Evolutionary conservation across 2,888 invertebrate genomes (phyloP), one percentile per base, ranked within the genome.

Genomic region (Mimas tiliae): DNA sequence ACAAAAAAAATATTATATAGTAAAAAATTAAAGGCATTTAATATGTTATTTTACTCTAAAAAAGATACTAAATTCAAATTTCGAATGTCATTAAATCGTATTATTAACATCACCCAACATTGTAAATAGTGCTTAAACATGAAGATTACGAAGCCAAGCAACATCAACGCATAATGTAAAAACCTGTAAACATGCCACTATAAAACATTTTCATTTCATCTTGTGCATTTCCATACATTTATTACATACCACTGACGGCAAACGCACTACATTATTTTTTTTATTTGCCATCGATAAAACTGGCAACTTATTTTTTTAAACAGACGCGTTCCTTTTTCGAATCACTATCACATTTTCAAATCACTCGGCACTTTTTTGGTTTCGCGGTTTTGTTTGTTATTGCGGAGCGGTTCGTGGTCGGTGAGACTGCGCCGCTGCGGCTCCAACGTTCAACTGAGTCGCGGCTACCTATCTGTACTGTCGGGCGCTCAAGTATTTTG

Each of bases 171-270:
- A 80, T 79, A 77, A 86, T 88, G 90, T 90, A 90, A 89, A 90
- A 85, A 89, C 89, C 89, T 89, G 89, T 87, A 89, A 88, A 86
- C 92, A 92, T 92, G 92, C 92, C 83, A 85, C 84, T 85, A 85
- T 74, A 74, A 75, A 77, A 79, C 76, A 83, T 79, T 81, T 78
- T 82, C 75, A 82, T 78, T 76, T 79, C 77, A 82, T 80, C 76
- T 76, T 74, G 84, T 85, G 87, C 86, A 86, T 83, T 73, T 70
- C 72, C 74, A 74, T 80, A 81, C 72, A 83, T 82, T 79, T 74
- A 79, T 80, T 77, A 79, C 92, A 92, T 92, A 92, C 92, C 92
- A 92, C 92, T 77, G 92, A 92, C 78, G 92, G 92, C 90, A 92
- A 93, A 78, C 91, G 91, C 74, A 90, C 87, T 84, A 92, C 85